phyloP scores from a whole-genome alignment of 2,888 invertebrate genomes.

The Ctena decussata region DNA sequence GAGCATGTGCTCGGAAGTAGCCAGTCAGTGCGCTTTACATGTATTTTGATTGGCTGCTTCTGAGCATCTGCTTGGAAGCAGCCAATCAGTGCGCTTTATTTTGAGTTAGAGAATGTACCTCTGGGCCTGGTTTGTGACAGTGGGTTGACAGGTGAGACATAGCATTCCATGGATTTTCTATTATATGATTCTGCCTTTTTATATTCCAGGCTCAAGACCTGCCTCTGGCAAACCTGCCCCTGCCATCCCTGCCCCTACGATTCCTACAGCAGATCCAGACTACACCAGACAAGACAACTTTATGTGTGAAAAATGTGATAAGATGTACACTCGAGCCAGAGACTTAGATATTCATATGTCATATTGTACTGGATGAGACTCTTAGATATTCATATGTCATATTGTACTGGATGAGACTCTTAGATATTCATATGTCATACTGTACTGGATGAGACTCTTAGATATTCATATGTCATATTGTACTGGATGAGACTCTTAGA shows the following conservation, averaged over 20 bases:
- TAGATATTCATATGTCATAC: constrained; percentile 78
- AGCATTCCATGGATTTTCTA: too few relatives aligned
- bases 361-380: constrained; percentile 78
- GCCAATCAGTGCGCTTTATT: too few relatives aligned
- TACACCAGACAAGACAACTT: constrained; percentile 71
- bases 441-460: constrained; percentile 71
- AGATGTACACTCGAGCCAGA: constrained; percentile 80
- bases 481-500: constrained; percentile 55
- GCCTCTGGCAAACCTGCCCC: not conserved
- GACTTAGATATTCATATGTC: constrained; percentile 84
- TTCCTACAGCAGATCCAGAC: constrained; percentile 30
- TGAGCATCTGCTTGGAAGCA: too few relatives aligned
- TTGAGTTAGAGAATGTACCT: too few relatives aligned
- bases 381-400: constrained; percentile 76
- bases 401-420: constrained; percentile 75
- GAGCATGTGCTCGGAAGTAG: too few relatives aligned
- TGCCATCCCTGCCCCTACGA: not conserved
- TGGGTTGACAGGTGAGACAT: too few relatives aligned
- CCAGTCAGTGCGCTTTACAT: too few relatives aligned
- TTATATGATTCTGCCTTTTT: too few relatives aligned
- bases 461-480: constrained; percentile 82
- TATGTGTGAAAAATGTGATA: constrained; percentile 83
- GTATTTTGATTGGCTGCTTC: too few relatives aligned
- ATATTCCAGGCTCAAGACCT: not conserved
- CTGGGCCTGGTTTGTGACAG: too few relatives aligned